These are phyloP conservation scores for Brachyhypopomus gauderio DNA, from an alignment of 2,113 vertebrate species.

Conservation along the genomic window DNA sequence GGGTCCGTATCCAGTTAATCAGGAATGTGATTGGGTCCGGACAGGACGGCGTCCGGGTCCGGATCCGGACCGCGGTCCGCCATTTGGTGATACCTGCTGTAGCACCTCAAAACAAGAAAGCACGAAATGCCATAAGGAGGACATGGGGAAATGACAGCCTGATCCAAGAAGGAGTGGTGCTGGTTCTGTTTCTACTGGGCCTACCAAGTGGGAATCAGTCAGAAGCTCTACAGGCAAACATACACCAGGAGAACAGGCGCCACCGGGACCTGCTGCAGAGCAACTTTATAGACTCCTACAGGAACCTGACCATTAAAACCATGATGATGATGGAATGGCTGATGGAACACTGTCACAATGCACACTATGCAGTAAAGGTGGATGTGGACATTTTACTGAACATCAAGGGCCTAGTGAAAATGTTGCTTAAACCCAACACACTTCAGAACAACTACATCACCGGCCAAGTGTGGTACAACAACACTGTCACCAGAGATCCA, in stretches of 20 bases:
- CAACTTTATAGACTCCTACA: conserved; percentile 70
- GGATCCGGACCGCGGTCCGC: too few species aligned
- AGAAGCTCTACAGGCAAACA: conserved; percentile 4
- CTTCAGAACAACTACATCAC: conserved; percentile 83
- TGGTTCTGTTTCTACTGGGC: conserved; percentile 71
- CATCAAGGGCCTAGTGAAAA: conserved; percentile 81
- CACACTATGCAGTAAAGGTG: conserved; percentile 82
- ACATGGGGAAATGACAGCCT: conserved; percentile 70
- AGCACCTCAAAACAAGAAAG: conserved; percentile 10
- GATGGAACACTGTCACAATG: conserved; percentile 59
- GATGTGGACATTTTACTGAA: conserved; percentile 88
- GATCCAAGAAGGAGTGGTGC: conserved; percentile 58
- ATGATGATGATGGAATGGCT: conserved; percentile 81
- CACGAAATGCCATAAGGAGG: conserved; percentile 65
- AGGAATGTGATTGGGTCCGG: too few species aligned
- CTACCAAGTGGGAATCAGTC: conserved; percentile 19
- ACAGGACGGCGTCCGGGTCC: too few species aligned
- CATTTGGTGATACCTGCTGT: too few species aligned
- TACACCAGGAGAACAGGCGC: conserved; percentile 63
- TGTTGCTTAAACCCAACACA: conserved; percentile 78
- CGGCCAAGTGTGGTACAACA: conserved; percentile 88
- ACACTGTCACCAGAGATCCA: conserved; percentile 82
- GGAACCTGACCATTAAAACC: conserved; percentile 78
- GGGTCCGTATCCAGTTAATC: too few species aligned
- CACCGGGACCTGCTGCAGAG: conserved; percentile 78